Base-by-base conservation (phyloP, 2,888 invertebrate genomes). In the Arge pagana region DNA sequence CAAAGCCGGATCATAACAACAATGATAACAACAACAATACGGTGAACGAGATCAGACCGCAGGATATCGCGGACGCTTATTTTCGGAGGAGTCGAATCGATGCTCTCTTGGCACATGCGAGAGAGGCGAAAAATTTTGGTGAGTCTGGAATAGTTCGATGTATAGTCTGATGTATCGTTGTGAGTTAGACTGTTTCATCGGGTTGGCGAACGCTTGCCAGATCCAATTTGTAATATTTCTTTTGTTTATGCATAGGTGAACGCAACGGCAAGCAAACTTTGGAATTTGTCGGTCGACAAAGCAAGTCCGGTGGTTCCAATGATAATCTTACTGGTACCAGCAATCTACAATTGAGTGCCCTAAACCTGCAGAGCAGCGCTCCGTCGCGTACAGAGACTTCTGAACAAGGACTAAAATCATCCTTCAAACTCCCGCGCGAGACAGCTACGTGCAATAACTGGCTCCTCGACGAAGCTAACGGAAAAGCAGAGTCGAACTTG, bases 111-210 rank as follows among this genome's bases (percentile, higher is more conserved):
- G 74, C 73, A 1, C 70, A 66, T 30, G 74, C 67, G 1, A 58
- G 71, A 13, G 71, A 73, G 54, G 71, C 72, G 3, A 74, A 72
- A 56, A 73, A 68, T 3, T 70, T 74, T 30, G 76, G 76, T 74
- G 56, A 63, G 57, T 56, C 16, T 28, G 2, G 19, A 6, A 19
- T 31, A 13, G 16, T n/a, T 13, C 1, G 8, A 3, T 26, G n/a
- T 26, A 3, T 3, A n/a, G n/a, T n/a, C n/a, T n/a, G n/a, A n/a
- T n/a, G n/a, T n/a, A n/a, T n/a, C n/a, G n/a, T n/a, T n/a, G n/a
- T n/a, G n/a, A n/a, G n/a, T n/a, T n/a, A n/a, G n/a, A n/a, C n/a
- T n/a, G n/a, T n/a, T n/a, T n/a, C n/a, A n/a, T n/a, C n/a, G n/a
- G n/a, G n/a, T n/a, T n/a, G n/a, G n/a, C n/a, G n/a, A n/a, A n/a